These are phyloP conservation scores for Phocides pigmalion DNA, from an alignment of 1,140 invertebrate species.

Conservation along the genomic window DNA sequence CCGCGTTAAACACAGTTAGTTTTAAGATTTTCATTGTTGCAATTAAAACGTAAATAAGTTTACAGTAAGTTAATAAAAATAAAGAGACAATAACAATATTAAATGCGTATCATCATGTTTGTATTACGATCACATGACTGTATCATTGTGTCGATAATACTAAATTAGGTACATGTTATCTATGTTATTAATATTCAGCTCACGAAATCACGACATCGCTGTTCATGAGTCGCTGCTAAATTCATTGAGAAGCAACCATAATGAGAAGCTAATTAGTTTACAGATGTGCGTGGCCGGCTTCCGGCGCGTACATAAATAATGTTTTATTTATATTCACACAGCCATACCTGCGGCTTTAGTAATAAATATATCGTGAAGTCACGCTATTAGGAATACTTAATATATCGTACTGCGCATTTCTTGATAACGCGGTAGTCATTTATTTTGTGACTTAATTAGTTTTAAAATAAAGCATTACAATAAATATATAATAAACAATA, in stretches of 20 bases:
- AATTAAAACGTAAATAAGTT: too few relatives aligned
- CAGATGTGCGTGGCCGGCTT: constrained; percentile 27
- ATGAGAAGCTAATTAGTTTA: constrained; percentile 27
- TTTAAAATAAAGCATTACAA: too few relatives aligned
- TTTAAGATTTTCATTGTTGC: too few relatives aligned
- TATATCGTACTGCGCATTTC: too few relatives aligned
- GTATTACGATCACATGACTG: not conserved
- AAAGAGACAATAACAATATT: not conserved
- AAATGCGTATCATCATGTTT: not conserved
- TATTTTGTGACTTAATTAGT: too few relatives aligned
- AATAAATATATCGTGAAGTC: too few relatives aligned
- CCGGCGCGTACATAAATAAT: constrained; percentile 14
- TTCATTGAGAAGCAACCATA: constrained; percentile 28
- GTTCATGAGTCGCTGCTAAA: constrained; percentile 27
- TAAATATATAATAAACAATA: too few relatives aligned
- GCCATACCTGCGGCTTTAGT: too few relatives aligned
- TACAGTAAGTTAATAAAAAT: too few relatives aligned
- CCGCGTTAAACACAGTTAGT: too few relatives aligned
- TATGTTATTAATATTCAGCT: constrained; percentile 10
- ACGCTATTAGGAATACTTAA: too few relatives aligned
- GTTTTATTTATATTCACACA: constrained; percentile 13
- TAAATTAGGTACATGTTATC: not conserved
- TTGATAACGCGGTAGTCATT: too few relatives aligned
- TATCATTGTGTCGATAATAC: not conserved
- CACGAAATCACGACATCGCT: constrained; percentile 25